Base-by-base conservation (phyloP, 2,113 vertebrate species). In the Epinephelus fuscoguttatus region DNA sequence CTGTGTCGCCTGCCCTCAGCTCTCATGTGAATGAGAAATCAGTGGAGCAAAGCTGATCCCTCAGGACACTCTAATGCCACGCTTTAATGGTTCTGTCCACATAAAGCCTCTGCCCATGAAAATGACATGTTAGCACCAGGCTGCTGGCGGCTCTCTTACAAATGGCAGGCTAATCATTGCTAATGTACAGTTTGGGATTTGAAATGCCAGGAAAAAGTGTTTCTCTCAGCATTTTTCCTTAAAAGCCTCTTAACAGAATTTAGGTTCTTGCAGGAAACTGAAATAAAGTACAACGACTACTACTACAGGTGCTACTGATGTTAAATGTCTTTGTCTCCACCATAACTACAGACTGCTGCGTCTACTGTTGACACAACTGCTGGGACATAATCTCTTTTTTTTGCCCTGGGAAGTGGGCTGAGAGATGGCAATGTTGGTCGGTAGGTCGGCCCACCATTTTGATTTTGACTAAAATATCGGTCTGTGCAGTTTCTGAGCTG, bases 31-130 rank as follows among this genome's bases (percentile, higher is more conserved):
- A n/a, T 57, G 70, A 75, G 47, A 40, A 89, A 62, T 61, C 4
- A 77, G 13, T 68, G 84, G 82, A 73, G 62, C 71, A 67, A 61
- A 72, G 72, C 78, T 55, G 76, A 80, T 80, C 81, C 80, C 66
- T 66, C 40, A 12, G 72, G 81, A 84, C 72, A 18, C 18, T 30
- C 30, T 59, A 72, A 72, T 64, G 66, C 61, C 70, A 81, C 10
- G 61, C 68, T 82, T 55, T 72, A 67, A 62, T 30, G 77, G 25
- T 62, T 3, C 45, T 60, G 72, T 18, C 55, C 27, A 56, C 69
- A 27, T 56, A 61, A 47, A 78, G 53, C 40, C 61, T 55, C 18
- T 79, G 59, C 73, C 73, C 47, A 15, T 63, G 50, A 77, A 78
- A 1, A 1, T 30, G n/a, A 78, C 64, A 1, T 18, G 66, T 68